Conservation (phyloP, 2,888 invertebrate species). For the Epirrita christyi region DNA sequence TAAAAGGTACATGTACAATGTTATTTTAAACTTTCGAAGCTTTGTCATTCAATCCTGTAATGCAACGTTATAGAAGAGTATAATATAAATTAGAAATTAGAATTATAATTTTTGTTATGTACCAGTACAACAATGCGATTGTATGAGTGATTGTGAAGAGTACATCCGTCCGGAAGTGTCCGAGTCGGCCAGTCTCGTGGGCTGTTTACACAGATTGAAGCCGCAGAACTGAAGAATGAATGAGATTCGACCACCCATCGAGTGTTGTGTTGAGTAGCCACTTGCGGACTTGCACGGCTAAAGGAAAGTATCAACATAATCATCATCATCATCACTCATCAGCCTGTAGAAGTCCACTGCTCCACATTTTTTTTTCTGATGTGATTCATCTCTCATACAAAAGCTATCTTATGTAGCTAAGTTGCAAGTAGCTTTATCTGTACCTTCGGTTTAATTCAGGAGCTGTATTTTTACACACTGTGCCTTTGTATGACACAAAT, state of each 20-base stretch:
- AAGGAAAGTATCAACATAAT: slow-evolving; percentile 51
- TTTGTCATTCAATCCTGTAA: not conserved
- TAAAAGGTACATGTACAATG: no score
- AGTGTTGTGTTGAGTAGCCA: slow-evolving; percentile 59
- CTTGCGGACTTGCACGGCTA: slow-evolving; percentile 45
- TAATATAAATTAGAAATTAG: no score
- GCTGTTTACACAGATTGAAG: slow-evolving; percentile 66
- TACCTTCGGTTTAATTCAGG: no score
- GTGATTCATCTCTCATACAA: not conserved
- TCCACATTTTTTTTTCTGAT: not conserved
- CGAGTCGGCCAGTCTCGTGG: slow-evolving; percentile 50
- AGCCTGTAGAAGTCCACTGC: no score
- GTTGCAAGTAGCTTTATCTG: no score
- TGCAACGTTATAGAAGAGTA: slow-evolving; percentile 6
- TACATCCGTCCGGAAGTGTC: slow-evolving; percentile 78
- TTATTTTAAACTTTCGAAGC: no score
- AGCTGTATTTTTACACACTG: no score
- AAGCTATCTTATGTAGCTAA: no score
- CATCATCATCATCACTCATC: no score
- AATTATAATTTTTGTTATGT: slow-evolving; percentile 13
- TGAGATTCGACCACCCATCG: slow-evolving; percentile 78
- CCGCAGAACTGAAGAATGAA: slow-evolving; percentile 58
- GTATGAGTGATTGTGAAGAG: slow-evolving; percentile 16
- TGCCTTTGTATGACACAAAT: no score
- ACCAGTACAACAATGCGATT: slow-evolving; percentile 1